Evolutionary conservation across 2,113 vertebrate species (phyloP), one percentile per base, ranked within the genome.

Genomic region (Platysternon megacephalum): DNA sequence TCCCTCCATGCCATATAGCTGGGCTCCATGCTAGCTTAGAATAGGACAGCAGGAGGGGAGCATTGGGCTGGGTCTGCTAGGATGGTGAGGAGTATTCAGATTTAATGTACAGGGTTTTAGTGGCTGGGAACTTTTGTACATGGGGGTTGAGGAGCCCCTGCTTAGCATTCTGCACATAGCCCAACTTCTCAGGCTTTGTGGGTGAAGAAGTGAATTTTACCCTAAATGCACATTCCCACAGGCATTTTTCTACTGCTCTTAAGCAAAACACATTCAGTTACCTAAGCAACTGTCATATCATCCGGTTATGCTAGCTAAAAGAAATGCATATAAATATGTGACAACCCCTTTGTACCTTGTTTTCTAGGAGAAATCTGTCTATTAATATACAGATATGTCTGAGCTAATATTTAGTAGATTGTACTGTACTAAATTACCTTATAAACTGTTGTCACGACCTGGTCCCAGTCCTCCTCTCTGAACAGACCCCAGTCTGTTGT

Each of bases 211-310:
- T 44, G 86, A 93, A 91, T 94, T 94, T 88, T 42, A 65, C 65
- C 68, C 79, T 93, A n/a, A 55, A 39, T 91, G 51, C 85, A 89
- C 76, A 91, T 87, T 93, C 95, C 28, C 24, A 82, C 35, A 39
- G 82, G 12, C 1, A 56, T 74, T 72, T 93, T 96, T 91, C 53
- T 79, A 93, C 53, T 85, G 83, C 42, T 97, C 58, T 89, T 92
- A 95, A 97, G 93, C 91, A 96, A 96, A 97, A 88, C 56, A 92
- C 89, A 53, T 46, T 85, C 55, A 65, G 95, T 96, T 93, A 87
- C 61, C 76, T 93, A 90, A 97, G 89, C 68, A 93, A 93, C 93
- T 90, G 84, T 76, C 58, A 87, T 29, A 88, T 29, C 16, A 48
- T 6, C 72, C 65, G 78, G 86, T 85, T 96, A 86, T 93, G 16